Conservation (phyloP, 2,888 invertebrate genomes). For the Leptinotarsa haldemani region DNA sequence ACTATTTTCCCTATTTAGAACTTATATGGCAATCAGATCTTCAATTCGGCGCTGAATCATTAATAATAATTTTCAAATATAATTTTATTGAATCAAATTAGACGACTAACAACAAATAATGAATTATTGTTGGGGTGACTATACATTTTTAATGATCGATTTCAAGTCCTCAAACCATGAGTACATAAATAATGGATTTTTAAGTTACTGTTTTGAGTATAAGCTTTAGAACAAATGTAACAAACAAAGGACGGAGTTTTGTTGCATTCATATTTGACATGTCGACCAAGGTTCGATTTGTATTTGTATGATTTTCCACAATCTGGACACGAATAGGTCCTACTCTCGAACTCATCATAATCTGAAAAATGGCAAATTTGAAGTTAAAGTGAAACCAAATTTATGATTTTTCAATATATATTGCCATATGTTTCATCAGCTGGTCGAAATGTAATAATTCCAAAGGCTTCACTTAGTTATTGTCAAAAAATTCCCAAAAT, state of each 20-base stretch:
- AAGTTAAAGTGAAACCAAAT: background rate
- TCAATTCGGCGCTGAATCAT: too few relatives aligned
- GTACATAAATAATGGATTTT: slow-evolving; percentile 30
- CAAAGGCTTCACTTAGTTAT: too few relatives aligned
- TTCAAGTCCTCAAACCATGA: slow-evolving; percentile 20
- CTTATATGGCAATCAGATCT: too few relatives aligned
- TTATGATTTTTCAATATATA: background rate
- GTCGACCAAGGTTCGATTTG: slow-evolving; percentile 75
- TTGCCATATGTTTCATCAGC: too few relatives aligned
- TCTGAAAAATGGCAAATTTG: background rate
- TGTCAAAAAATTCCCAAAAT: too few relatives aligned
- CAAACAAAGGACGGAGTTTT: slow-evolving; percentile 56
- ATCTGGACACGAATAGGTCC: slow-evolving; percentile 32
- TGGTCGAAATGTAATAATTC: too few relatives aligned
- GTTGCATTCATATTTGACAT: slow-evolving; percentile 65
- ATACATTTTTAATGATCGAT: background rate
- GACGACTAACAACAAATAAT: background rate
- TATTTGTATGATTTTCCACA: slow-evolving; percentile 70
- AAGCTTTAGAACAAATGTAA: slow-evolving; percentile 48
- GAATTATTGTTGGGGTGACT: background rate
- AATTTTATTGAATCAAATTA: too few relatives aligned
- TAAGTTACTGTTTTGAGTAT: slow-evolving; percentile 54
- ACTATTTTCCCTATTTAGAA: too few relatives aligned
- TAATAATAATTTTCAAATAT: too few relatives aligned
- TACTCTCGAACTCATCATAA: background rate